Base-by-base conservation (phyloP, 1,140 invertebrate species). In the Subanguina moxae region DNA sequence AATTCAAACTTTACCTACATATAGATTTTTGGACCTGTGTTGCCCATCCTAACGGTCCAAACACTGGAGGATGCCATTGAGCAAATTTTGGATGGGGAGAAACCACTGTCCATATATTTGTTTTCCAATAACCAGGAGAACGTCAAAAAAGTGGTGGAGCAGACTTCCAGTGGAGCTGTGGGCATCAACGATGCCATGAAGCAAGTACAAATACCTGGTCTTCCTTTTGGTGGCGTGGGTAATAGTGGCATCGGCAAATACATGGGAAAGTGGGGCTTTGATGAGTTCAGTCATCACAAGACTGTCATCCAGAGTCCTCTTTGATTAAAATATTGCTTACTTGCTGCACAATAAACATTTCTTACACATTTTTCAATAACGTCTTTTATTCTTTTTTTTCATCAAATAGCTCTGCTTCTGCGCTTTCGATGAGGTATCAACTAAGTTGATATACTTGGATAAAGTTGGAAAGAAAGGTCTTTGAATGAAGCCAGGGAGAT, bases 271-370 rank as follows among this genome's bases (percentile, higher is more conserved):
- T 87, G 87, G 73, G 89, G 89, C 8, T 95, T 91, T 78, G 91
- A 96, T 71, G 92, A 90, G 0, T 97, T 97, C 83, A 89, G 89
- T 8, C 93, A 97, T 83, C 89, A 90, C 67, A 93, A 93, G 85
- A 88, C 90, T 57, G 89, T 89, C 73, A 85, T 95, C 13, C 25
- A 70, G n/a, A 19, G 62, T 38, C 32, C 32, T 38, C 19, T 38
- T 38, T 38, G 11, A 38, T 5, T 38, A 38, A 38, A 38, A 38
- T 38, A 5, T 11, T 38, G 32, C 32, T n/a, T 38, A 38, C 32
- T 38, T 3, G 3, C 32, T 38, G n/a, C n/a, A 38, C 32, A 38
- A 38, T 38, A 38, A 5, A 38, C 11, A 38, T 38, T 38, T 38
- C n/a, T n/a, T n/a, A n/a, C n/a, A n/a, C n/a, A n/a, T n/a, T n/a